phyloP scores from a whole-genome alignment of 2,113 vertebrate species.

The Chloroceryle aenea region DNA sequence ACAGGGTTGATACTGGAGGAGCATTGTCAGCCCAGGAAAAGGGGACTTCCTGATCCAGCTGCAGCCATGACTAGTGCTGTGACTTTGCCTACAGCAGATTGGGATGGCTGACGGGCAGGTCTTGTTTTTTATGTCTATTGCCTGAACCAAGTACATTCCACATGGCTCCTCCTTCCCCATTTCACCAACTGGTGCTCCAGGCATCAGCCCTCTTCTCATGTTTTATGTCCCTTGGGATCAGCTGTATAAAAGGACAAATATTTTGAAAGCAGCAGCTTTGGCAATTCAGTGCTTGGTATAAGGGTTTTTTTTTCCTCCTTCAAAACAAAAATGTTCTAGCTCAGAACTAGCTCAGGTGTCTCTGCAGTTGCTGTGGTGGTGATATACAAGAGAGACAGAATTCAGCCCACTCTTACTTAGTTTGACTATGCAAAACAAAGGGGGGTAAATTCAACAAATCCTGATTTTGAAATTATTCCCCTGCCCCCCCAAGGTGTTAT shows the following conservation, averaged over 20 bases:
- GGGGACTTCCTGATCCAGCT: not conserved
- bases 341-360: not conserved
- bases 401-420: not conserved
- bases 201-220: not conserved
- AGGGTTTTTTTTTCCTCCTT: not conserved
- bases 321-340: not conserved
- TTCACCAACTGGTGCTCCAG: not conserved
- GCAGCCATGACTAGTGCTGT: not conserved
- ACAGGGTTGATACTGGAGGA: accelerated
- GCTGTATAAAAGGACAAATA: not conserved
- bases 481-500: not conserved
- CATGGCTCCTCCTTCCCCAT: not conserved
- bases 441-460: not conserved
- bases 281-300: not conserved
- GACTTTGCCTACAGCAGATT: not conserved
- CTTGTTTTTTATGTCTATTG: not conserved
- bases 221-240: not conserved
- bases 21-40: not conserved
- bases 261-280: not conserved
- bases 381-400: not conserved
- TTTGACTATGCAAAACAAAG: not conserved
- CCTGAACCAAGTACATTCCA: not conserved
- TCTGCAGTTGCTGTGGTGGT: not conserved
- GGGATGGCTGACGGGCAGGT: not conserved
- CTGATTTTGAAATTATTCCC: not conserved